Conservation (phyloP, 2,797 vertebrate genomes). For the Hydrocynus forskahlii region DNA sequence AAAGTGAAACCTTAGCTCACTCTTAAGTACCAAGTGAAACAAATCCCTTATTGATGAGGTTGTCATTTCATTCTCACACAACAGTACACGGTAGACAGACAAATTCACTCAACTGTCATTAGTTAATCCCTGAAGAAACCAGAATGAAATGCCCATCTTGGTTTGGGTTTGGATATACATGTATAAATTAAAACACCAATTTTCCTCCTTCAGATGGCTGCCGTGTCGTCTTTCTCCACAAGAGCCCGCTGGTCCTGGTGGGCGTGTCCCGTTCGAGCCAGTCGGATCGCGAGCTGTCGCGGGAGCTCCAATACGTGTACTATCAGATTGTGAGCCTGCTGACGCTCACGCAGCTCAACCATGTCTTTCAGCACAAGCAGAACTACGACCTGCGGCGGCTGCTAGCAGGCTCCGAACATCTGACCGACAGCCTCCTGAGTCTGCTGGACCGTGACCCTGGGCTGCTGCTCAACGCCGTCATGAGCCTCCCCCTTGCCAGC, state of each 20-base stretch:
- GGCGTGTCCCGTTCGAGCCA: constrained; percentile 89
- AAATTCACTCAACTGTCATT: too few relatives aligned
- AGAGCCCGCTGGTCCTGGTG: constrained; percentile 93
- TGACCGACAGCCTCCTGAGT: constrained; percentile 90
- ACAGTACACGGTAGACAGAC: too few relatives aligned
- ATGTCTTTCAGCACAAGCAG: constrained; percentile 95
- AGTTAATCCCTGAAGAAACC: too few relatives aligned
- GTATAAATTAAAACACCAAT: background rate
- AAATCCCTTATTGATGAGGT: too few relatives aligned
- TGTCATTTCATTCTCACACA: too few relatives aligned
- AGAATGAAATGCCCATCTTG: too few relatives aligned
- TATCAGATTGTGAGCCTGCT: constrained; percentile 97
- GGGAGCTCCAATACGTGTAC: constrained; percentile 96
- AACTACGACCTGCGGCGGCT: constrained; percentile 96
- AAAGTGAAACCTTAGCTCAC: too few relatives aligned
- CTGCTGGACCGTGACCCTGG: constrained; percentile 92
- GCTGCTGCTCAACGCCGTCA: constrained; percentile 91
- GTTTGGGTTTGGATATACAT: too few relatives aligned
- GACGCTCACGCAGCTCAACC: constrained; percentile 93
- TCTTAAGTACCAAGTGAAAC: too few relatives aligned
- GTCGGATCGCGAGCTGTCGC: constrained; percentile 90
- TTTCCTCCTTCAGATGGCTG: constrained; percentile 84
- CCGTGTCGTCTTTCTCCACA: constrained; percentile 94
- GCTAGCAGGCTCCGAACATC: constrained; percentile 92
- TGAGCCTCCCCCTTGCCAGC: constrained; percentile 87